Evolutionary conservation across 2,888 invertebrate genomes (phyloP), one percentile per base, ranked within the genome.

Genomic region (Shargacucullia verbasci): DNA sequence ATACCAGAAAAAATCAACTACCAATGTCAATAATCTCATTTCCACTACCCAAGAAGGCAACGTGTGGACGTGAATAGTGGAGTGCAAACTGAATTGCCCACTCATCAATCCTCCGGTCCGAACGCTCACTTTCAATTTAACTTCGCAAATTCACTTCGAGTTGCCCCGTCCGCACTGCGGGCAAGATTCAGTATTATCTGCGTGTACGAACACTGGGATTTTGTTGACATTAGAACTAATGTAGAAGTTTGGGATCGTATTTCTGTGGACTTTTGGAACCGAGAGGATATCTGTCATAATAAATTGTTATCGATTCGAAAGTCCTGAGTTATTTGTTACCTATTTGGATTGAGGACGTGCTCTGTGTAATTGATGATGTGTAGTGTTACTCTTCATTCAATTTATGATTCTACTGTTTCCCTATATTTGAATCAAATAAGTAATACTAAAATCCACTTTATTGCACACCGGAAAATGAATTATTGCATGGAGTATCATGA

Each of bases 111-210:
- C 77, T 56, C 46, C 29, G 45, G 48, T 45, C 47, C 55, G 58
- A 68, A 65, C 68, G 79, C 72, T 80, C 79, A 73, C 78, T 80
- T 83, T 84, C 81, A 82, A 85, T 85, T 82, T 82, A 82, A 85
- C 81, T 85, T 85, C 72, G 70, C 59, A 76, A 81, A 83, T 81
- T 79, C 77, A 73, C 78, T 74, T 66, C 49, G 56, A 70, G 70
- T 71, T 78, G 66, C 55, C 60, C 66, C 63, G 55, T 67, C 70
- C 63, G 52, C 35, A 52, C 56, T 64, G 55, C 40, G 61, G 59
- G 54, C 50, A 62, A 70, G 59, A 73, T 77, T 69, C 52, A 64
- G 73, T 77, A 73, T 70, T 46, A 58, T 72, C 48, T 56, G 29
- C 52, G 70, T 63, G 56, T 49, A 43, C 41, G 47, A 46, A 48